Evolutionary conservation across 1,140 invertebrate species (phyloP).

Genomic region (Drosophila burlai): DNA sequence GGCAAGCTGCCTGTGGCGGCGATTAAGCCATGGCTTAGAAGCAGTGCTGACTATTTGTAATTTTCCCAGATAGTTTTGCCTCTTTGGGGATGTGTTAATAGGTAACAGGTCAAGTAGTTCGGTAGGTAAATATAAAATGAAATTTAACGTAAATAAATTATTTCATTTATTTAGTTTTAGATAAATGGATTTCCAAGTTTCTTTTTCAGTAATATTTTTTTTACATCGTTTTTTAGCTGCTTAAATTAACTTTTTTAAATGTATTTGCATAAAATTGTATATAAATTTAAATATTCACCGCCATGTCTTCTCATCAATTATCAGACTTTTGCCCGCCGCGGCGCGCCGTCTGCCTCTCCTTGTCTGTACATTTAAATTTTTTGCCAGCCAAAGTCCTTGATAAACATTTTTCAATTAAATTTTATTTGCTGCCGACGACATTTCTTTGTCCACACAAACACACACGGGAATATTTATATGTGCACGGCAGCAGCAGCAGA

Average conservation of each 20-base stretch:
- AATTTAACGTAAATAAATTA: not conserved
- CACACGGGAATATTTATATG: slow-evolving; percentile 31
- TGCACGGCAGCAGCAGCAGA: slow-evolving; percentile 23
- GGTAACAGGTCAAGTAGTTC: not conserved
- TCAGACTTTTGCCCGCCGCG: slow-evolving; percentile 12
- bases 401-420: slow-evolving; percentile 84
- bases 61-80: not conserved
- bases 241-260: too few species aligned
- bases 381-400: slow-evolving; percentile 70
- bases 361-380: slow-evolving; percentile 48
- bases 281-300: slow-evolving; percentile 49
- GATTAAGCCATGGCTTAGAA: slow-evolving; percentile 42
- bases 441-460: slow-evolving; percentile 62
- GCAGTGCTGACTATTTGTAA: not conserved
- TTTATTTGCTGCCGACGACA: slow-evolving; percentile 80
- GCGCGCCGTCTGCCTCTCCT: not conserved
- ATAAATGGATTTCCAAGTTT: not conserved
- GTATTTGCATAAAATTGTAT: not conserved
- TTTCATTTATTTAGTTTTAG: not conserved
- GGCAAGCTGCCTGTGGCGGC: slow-evolving; percentile 23
- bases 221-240: not conserved
- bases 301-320: slow-evolving; percentile 46
- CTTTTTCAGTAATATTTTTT: not conserved
- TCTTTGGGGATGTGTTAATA: not conserved
- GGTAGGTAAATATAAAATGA: not conserved